Percentiles rank a stretch among this genome's conserved stretches.
These are phyloP conservation scores for Simalia tracyae DNA, from an alignment of 2,797 vertebrate species.

Conservation along the genomic window DNA sequence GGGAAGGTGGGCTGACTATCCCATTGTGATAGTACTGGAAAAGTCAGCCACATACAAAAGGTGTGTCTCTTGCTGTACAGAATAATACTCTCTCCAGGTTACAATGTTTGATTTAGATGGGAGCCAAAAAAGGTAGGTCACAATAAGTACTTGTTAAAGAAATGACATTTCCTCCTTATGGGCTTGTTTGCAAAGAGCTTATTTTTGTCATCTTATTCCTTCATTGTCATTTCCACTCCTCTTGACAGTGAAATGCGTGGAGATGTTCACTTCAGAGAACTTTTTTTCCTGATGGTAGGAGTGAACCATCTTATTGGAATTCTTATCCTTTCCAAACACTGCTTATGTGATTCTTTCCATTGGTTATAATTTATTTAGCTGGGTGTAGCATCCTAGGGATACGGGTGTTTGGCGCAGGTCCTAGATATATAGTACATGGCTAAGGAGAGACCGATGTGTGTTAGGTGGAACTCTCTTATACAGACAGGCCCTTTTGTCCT, in stretches of 20 bases:
- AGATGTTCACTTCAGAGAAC: neutral
- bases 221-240: neutral
- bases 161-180: conserved; percentile 3
- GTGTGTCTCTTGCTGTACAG: neutral
- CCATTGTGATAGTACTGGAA: neutral
- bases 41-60: neutral
- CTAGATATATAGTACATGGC: neutral
- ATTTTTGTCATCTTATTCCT: neutral
- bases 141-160: conserved; percentile 1
- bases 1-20: neutral
- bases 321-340: neutral
- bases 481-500: neutral
- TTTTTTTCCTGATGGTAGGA: neutral
- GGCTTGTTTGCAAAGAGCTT: neutral
- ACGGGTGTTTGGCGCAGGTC: neutral
- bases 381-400: neutral
- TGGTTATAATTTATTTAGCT: neutral
- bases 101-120: neutral
- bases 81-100: neutral
- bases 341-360: neutral
- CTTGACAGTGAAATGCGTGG: neutral
- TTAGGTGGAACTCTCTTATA: neutral
- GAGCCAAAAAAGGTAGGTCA: conserved; percentile 3
- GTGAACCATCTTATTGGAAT: neutral
- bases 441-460: neutral